phyloP scores from a whole-genome alignment of 2,797 vertebrate genomes.

The Chaetodon trifasciatus region DNA sequence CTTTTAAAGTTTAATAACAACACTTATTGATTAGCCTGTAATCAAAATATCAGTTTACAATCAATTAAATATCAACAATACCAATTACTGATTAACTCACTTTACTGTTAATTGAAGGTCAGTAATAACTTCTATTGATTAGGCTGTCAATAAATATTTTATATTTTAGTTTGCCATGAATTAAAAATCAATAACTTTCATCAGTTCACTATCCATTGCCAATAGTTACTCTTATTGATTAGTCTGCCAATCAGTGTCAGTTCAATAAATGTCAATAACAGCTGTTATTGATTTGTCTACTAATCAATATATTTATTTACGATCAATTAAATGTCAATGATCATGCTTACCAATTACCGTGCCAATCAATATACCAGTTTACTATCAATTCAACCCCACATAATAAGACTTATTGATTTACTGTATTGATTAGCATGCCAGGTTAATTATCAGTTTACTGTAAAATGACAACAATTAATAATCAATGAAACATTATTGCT shows the following conservation, averaged over 20 bases:
- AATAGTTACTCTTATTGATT: neutral
- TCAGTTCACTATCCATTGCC: too few relatives aligned
- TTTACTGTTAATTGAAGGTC: neutral
- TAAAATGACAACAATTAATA: neutral
- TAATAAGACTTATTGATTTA: neutral
- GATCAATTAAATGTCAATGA: neutral
- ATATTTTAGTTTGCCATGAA: neutral
- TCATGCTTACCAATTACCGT: neutral
- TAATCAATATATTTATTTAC: too few relatives aligned
- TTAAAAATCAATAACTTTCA: neutral
- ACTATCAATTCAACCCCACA: neutral
- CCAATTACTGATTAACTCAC: neutral
- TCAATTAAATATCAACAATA: too few relatives aligned
- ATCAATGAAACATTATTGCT: neutral
- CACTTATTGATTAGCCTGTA: too few relatives aligned
- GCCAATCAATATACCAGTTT: neutral
- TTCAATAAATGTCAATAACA: too few relatives aligned
- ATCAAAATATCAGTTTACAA: neutral
- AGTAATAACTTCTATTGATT: neutral
- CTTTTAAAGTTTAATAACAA: neutral
- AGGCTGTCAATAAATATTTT: neutral
- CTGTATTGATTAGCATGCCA: neutral
- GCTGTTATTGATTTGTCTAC: too few relatives aligned
- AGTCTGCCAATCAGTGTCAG: too few relatives aligned
- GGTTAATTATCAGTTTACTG: neutral